A percentile compares a stretch with the other conserved stretches of the same genome.
These are phyloP conservation scores for Trilocha varians DNA, from an alignment of 2,888 invertebrate genomes.

Conservation along the genomic window DNA sequence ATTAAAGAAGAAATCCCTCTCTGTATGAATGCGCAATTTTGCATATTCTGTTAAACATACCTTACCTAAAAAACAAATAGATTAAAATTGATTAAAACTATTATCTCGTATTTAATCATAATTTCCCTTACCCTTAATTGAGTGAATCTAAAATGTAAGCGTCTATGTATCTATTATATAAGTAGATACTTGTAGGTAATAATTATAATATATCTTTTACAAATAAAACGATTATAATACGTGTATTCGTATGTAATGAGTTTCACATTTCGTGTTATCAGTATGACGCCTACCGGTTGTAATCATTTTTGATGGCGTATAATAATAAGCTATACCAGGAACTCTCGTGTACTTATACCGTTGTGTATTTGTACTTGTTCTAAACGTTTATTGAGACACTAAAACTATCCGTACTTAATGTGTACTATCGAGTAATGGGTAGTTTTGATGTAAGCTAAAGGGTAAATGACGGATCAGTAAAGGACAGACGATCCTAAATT, in stretches of 20 bases:
- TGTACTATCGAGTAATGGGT: neutral
- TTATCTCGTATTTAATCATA: no score
- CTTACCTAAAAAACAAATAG: no score
- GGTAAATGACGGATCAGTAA: neutral
- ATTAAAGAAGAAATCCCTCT: no score
- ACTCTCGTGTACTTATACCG: neutral
- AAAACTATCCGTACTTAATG: neutral
- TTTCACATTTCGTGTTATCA: neutral
- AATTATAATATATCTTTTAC: neutral
- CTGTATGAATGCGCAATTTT: no score
- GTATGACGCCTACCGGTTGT: neutral
- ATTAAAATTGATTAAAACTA: no score
- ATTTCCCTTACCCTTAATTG: no score
- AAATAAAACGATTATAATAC: neutral
- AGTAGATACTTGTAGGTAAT: no score
- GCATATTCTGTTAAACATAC: no score
- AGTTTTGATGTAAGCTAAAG: neutral
- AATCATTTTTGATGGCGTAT: neutral
- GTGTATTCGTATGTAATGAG: no score
- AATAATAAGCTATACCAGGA: neutral
- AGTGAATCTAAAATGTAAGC: no score
- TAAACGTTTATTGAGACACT: neutral
- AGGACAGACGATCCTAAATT: neutral
- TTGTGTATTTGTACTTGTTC: neutral
- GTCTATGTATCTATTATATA: no score